phyloP scores from a whole-genome alignment of 2,113 vertebrate species.

The Clarias gariepinus region DNA sequence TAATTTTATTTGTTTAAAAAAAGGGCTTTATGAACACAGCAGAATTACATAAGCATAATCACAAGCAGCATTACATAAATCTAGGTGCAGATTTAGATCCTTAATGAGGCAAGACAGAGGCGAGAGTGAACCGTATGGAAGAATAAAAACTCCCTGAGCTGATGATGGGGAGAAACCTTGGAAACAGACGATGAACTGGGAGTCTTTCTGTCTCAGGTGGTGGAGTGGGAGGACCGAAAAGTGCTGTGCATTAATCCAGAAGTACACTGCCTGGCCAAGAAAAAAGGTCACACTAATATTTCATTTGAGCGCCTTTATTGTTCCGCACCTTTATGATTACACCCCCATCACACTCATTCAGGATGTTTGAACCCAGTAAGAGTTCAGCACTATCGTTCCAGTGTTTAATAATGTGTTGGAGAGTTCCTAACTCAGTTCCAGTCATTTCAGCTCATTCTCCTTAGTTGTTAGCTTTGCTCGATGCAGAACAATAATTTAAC shows the following conservation, averaged over 20 bases:
- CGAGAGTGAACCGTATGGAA: not conserved
- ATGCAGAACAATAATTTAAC: no score
- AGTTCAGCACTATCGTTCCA: no score
- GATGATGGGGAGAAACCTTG: not conserved
- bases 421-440: no score
- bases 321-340: no score
- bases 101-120: not conserved
- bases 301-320: no score
- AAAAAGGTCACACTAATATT: no score
- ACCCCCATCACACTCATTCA: no score
- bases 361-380: no score
- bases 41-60: not conserved
- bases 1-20: not conserved
- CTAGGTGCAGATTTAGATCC: not conserved
- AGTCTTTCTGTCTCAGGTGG: not conserved
- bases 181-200: not conserved
- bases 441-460: no score
- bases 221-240: not conserved
- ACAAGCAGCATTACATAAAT: not conserved
- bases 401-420: no score
- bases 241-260: not conserved
- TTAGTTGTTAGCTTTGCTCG: no score
- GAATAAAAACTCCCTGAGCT: not conserved
- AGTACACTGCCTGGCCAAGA: not conserved
- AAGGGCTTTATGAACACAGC: not conserved